Conservation (phyloP, 2,113 vertebrate species). For the Meleagris gallopavo region DNA sequence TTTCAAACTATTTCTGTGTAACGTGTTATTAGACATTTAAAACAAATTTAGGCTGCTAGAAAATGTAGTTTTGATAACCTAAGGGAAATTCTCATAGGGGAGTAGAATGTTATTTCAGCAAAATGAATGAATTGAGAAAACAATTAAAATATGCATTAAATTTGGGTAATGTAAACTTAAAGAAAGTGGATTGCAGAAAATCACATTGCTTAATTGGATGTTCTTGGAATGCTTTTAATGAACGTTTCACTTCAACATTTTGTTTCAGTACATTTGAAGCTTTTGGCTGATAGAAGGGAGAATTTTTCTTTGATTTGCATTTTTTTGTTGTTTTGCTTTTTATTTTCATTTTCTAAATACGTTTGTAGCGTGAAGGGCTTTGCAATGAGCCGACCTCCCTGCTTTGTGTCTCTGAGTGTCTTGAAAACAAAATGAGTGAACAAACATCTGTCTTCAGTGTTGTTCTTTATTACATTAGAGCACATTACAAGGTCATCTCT, state of each 20-base stretch:
- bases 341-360: not conserved
- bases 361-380: not conserved
- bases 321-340: not conserved
- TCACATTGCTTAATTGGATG: not conserved
- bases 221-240: not conserved
- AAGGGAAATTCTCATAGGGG: not conserved
- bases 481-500: not conserved
- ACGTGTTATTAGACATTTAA: not conserved
- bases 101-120: slow-evolving; percentile 8
- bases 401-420: not conserved
- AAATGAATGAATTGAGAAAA: not conserved
- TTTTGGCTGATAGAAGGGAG: not conserved
- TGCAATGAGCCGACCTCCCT: not conserved
- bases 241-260: not conserved
- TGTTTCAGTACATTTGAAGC: not conserved
- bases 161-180: not conserved
- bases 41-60: not conserved
- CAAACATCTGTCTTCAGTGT: not conserved
- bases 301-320: not conserved
- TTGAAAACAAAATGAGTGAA: not conserved
- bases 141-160: slow-evolving; percentile 4
- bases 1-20: not conserved
- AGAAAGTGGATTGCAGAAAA: not conserved
- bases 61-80: not conserved
- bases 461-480: not conserved